Evolutionary conservation across 2,888 invertebrate species (phyloP).

Genomic region (Galerucella calmariensis): DNA sequence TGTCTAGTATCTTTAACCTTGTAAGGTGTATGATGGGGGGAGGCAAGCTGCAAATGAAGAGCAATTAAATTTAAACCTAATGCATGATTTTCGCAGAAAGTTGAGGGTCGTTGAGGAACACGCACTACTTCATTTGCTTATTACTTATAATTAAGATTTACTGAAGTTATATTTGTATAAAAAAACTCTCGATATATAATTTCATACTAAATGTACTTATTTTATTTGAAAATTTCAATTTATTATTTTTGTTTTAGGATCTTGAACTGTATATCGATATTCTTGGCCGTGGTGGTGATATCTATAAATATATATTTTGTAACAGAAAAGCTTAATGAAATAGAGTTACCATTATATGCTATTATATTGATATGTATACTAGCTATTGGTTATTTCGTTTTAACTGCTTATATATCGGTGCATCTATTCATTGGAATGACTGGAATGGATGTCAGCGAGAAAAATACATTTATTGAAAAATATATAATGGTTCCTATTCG

Average conservation of each 20-base stretch:
- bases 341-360: conserved; percentile 62
- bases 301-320: conserved; percentile 84
- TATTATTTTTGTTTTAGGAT: conserved; percentile 66
- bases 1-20: no score
- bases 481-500: conserved; percentile 17
- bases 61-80: no score
- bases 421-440: conserved; percentile 77
- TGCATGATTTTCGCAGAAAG: no score
- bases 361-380: conserved; percentile 68
- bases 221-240: neutral
- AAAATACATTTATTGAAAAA: conserved; percentile 7
- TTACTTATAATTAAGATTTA: no score
- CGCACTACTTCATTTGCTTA: no score
- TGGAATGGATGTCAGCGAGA: conserved; percentile 5
- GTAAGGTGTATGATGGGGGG: no score
- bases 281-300: conserved; percentile 77
- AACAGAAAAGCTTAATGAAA: conserved; percentile 68
- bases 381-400: conserved; percentile 74
- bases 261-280: conserved; percentile 74
- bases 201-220: neutral
- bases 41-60: no score
- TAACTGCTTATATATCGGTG: conserved; percentile 79
- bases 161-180: no score
- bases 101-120: no score
- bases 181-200: no score